Evolutionary conservation across 2,888 invertebrate species (phyloP).

Genomic region (Conops quadrifasciatus): DNA sequence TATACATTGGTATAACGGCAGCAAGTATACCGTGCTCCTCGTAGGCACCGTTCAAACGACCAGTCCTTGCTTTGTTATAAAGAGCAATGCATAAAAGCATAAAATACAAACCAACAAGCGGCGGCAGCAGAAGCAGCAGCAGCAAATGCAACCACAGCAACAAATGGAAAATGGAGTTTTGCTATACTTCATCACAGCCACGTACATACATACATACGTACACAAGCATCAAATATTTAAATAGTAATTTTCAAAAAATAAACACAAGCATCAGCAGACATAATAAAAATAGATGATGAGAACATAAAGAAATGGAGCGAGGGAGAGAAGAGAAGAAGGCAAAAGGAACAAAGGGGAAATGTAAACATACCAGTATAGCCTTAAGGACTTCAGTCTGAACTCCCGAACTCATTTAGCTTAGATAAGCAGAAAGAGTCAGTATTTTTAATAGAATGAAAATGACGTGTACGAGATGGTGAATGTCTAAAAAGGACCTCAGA

Average conservation of each 20-base stretch:
- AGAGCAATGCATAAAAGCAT: conserved; percentile 4
- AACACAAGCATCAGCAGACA: conserved; percentile 20
- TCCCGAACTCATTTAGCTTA: not conserved
- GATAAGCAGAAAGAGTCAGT: conserved; percentile 7
- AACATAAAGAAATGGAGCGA: not conserved
- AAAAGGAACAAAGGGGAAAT: too few species aligned
- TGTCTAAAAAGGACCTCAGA: too few species aligned
- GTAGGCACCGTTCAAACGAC: not conserved
- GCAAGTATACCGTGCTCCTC: too few species aligned
- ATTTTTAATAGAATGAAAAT: not conserved
- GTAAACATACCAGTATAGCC: too few species aligned
- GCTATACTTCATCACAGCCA: not conserved
- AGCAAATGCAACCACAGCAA: not conserved
- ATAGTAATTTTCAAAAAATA: conserved; percentile 35
- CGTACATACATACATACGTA: not conserved
- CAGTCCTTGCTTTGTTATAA: not conserved
- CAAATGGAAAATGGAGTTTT: conserved; percentile 3
- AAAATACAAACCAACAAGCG: not conserved
- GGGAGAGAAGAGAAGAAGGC: not conserved
- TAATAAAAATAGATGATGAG: not conserved
- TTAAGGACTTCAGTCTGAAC: too few species aligned
- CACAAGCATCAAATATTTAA: conserved; percentile 37
- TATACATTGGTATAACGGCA: too few species aligned
- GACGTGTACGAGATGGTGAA: too few species aligned
- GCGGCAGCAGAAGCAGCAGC: not conserved